Evolutionary conservation across 2,113 vertebrate genomes (phyloP).

Genomic region (Clarias macrocephalus): DNA sequence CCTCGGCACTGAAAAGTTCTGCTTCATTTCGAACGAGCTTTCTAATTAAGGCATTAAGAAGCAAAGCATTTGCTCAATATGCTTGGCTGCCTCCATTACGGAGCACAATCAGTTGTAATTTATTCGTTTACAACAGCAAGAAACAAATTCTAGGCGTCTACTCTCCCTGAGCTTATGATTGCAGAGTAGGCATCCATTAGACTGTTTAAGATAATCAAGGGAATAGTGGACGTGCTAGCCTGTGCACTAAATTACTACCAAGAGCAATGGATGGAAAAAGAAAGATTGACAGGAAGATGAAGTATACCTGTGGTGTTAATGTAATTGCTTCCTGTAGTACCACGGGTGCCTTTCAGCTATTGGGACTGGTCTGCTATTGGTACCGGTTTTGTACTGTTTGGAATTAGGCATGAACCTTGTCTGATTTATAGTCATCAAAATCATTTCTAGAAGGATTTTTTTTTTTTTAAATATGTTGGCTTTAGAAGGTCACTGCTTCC

Average conservation of each 20-base stretch:
- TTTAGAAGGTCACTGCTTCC: background rate
- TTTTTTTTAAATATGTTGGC: background rate
- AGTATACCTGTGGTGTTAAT: constrained; percentile 23
- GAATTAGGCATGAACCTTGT: constrained; percentile 19
- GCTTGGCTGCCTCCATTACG: constrained; percentile 68
- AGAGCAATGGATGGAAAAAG: constrained; percentile 40
- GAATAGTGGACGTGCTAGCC: constrained; percentile 46
- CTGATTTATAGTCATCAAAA: background rate
- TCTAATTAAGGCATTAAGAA: constrained; percentile 76
- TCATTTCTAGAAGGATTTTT: background rate
- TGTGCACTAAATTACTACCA: constrained; percentile 49
- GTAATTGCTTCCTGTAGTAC: constrained; percentile 39
- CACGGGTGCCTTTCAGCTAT: constrained; percentile 2
- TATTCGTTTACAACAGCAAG: constrained; percentile 61
- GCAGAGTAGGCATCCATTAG: constrained; percentile 27
- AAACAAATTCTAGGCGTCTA: constrained; percentile 47
- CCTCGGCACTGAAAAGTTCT: constrained; percentile 61
- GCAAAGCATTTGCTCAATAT: constrained; percentile 67
- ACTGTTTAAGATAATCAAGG: constrained; percentile 42
- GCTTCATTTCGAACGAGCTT: constrained; percentile 67
- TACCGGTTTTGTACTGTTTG: background rate
- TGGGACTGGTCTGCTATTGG: background rate
- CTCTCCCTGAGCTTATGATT: constrained; percentile 30
- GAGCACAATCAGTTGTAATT: constrained; percentile 66
- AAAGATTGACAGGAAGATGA: constrained; percentile 34